phyloP scores from a whole-genome alignment of 2,113 vertebrate species.

The Motacilla alba region DNA sequence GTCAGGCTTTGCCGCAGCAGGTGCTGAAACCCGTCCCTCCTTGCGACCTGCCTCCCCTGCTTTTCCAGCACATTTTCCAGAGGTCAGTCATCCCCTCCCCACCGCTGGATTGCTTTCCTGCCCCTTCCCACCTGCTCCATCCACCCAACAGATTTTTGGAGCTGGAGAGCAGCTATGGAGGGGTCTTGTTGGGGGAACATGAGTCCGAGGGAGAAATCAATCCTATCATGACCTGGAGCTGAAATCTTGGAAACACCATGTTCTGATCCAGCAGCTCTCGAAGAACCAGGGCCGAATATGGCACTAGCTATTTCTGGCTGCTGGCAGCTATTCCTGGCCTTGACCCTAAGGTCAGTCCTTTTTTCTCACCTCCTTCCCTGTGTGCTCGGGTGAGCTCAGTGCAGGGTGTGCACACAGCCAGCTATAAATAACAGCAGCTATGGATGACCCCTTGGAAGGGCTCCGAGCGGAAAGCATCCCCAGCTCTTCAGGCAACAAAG shows the following conservation, averaged over 20 bases:
- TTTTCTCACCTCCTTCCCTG: neutral
- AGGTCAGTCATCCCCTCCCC: constrained; percentile 42
- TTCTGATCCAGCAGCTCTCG: neutral
- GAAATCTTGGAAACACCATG: constrained; percentile 24
- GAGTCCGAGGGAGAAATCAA: neutral
- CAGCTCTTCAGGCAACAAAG: fast-evolving
- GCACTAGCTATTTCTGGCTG: neutral
- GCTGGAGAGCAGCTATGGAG: neutral
- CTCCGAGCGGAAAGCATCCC: neutral
- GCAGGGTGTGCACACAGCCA: neutral
- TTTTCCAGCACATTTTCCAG: constrained; percentile 65
- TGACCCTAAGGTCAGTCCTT: constrained; percentile 2
- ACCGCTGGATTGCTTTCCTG: constrained; percentile 15
- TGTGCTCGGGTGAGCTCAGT: neutral
- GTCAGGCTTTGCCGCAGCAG: constrained; percentile 43
- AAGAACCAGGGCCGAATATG: constrained; percentile 25
- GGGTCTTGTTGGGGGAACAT: neutral
- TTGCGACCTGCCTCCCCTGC: constrained; percentile 12
- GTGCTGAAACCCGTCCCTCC: constrained; percentile 60
- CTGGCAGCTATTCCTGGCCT: constrained; percentile 37
- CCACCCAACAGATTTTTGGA: neutral
- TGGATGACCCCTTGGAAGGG: neutral
- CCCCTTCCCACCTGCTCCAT: constrained; percentile 41
- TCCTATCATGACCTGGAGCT: neutral
- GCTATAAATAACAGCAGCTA: constrained; percentile 22